phyloP scores from a whole-genome alignment of 1,140 invertebrate species.

The Papilio polyxenes region DNA sequence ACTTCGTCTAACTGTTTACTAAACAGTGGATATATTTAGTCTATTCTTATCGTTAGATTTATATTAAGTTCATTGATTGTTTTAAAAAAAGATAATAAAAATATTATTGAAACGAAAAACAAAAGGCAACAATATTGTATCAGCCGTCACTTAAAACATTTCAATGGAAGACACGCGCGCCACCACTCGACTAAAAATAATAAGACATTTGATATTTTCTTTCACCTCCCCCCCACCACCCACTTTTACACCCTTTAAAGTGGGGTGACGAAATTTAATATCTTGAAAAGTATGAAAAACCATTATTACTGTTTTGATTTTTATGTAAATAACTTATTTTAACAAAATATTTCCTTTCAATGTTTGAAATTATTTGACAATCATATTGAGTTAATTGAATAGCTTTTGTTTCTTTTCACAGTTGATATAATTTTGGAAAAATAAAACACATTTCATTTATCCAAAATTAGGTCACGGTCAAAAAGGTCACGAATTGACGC shows the following conservation, averaged over 20 bases:
- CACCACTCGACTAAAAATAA: slow-evolving; percentile 51
- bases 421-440: background rate
- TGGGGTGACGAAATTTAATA: slow-evolving; percentile 50
- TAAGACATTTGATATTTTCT: slow-evolving; percentile 54
- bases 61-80: too few species aligned
- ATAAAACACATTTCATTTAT: too few species aligned
- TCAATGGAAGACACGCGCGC: slow-evolving; percentile 12
- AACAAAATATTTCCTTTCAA: slow-evolving; percentile 30
- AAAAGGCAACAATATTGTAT: background rate
- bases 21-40: background rate
- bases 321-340: slow-evolving; percentile 25
- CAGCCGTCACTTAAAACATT: slow-evolving; percentile 41
- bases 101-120: background rate
- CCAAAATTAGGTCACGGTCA: too few species aligned
- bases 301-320: slow-evolving; percentile 44
- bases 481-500: slow-evolving; percentile 39
- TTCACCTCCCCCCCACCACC: slow-evolving; percentile 38
- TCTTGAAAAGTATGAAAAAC: slow-evolving; percentile 43
- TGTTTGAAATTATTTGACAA: background rate
- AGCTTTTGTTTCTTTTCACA: background rate
- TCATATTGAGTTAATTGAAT: background rate
- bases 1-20: too few species aligned
- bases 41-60: background rate
- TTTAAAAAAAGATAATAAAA: too few species aligned
- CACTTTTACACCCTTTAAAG: slow-evolving; percentile 38